Evolutionary conservation across 1,140 invertebrate genomes (phyloP).

Genomic region (Subanguina moxae): DNA sequence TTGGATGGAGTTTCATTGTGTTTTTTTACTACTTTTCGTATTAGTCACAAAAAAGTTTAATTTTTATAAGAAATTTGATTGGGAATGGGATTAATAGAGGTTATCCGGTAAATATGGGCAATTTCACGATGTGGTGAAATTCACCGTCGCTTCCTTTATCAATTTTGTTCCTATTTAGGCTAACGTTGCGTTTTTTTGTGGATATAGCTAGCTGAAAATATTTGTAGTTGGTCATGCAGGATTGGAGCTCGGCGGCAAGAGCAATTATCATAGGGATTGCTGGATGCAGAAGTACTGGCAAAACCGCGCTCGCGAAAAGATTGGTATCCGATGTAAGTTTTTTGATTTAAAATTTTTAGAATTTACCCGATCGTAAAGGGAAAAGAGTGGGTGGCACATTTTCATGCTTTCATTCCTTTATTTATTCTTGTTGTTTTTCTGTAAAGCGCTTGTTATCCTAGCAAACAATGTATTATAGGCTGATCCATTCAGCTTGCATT

Average conservation of each 20-base stretch:
- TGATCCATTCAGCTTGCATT: too few relatives aligned
- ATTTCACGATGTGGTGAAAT: not conserved
- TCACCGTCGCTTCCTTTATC: not conserved
- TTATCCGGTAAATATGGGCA: not conserved
- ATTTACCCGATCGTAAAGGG: too few relatives aligned
- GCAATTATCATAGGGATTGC: constrained; percentile 13
- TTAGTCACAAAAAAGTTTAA: too few relatives aligned
- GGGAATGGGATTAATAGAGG: too few relatives aligned
- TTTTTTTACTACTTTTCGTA: too few relatives aligned
- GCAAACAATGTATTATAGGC: too few relatives aligned
- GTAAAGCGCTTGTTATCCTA: too few relatives aligned
- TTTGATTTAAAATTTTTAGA: not conserved
- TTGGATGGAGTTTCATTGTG: too few relatives aligned
- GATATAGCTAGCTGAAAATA: constrained; percentile 8
- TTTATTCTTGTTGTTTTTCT: too few relatives aligned
- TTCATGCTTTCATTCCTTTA: too few relatives aligned
- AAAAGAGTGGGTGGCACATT: too few relatives aligned
- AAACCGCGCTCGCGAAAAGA: constrained; percentile 22
- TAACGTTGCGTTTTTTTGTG: not conserved
- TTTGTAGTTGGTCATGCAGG: constrained; percentile 11
- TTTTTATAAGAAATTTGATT: not conserved
- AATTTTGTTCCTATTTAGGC: not conserved
- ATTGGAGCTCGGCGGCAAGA: constrained; percentile 11
- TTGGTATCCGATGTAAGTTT: constrained; percentile 13
- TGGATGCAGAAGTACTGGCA: constrained; percentile 28